Base-by-base conservation (phyloP, 2,797 vertebrate genomes). In the Acanthiza pusilla region DNA sequence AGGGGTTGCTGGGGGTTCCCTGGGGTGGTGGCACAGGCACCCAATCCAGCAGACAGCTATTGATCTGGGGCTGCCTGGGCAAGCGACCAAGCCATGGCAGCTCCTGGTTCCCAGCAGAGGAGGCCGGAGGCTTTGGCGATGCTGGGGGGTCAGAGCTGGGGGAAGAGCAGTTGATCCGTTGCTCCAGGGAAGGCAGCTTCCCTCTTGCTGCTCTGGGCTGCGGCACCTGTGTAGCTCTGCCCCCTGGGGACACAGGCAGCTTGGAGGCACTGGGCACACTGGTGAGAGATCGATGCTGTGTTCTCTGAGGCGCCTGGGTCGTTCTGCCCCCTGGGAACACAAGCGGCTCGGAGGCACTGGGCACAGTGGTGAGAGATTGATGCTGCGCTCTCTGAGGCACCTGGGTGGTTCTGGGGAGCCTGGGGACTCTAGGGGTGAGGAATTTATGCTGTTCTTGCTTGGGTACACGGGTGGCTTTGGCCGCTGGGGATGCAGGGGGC, bases 311-410 rank as follows among this genome's bases (percentile, higher is more conserved):
- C 23, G 15, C 32, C 9, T 19, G 13, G 5, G 9, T 48, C 12
- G 19, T 13, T 34, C n/a, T 99, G 92, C 99, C 99, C 16, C 98
- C 47, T 78, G 66, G 55, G n/a, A 96, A 8, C 30, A 65, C 7
- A 11, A 11, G 11, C 9, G 13, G 30, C 53, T 54, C 7, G 7
- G 32, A 3, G 17, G n/a, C 34, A 29, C 66, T 22, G 19, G 11
- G 8, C 16, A 30, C 15, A 3, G 0, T 30, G 18, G 6, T 42
- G 10, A 7, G 30, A 14, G 7, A 32, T 26, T 0, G 26, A 34
- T 9, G 32, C 36, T 8, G 3, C 32, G 32, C 26, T 36, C 10
- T 14, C 3, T 1, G 2, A 11, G 8, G 9, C 10, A 27, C 22
- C 4, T 23, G 23, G 12, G 12, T 38, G 32, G n/a, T 10, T 67